phyloP scores from a whole-genome alignment of 2,797 vertebrate species.

The Ficedula albicollis region DNA sequence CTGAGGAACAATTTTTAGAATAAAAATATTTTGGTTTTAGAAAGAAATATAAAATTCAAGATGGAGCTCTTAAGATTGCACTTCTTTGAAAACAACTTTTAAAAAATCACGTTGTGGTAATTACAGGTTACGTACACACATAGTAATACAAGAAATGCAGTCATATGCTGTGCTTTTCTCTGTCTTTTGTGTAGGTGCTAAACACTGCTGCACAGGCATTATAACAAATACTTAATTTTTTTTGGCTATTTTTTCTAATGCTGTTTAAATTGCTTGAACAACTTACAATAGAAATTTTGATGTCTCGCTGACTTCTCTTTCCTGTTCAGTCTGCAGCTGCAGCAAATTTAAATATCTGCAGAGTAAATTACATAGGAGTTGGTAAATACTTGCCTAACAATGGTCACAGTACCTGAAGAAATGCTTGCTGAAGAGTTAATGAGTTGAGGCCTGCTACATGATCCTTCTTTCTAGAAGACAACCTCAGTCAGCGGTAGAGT shows the following conservation, averaged over 20 bases:
- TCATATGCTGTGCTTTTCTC: not conserved
- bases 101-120: not conserved
- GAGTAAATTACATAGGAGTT: not conserved
- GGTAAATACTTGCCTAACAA: not conserved
- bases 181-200: not conserved
- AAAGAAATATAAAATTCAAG: not conserved
- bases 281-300: not conserved
- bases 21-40: not conserved
- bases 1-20: not conserved
- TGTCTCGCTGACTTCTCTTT: not conserved
- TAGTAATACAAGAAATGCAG: not conserved
- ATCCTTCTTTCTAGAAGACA: not conserved
- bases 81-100: not conserved
- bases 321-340: not conserved
- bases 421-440: not conserved
- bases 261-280: not conserved
- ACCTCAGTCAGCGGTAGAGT: not conserved
- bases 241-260: not conserved
- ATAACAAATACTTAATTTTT: not conserved
- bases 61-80: not conserved
- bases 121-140: not conserved
- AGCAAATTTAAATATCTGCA: not conserved
- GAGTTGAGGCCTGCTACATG: not conserved
- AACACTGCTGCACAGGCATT: not conserved
- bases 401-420: not conserved